A percentile compares a stretch with the other conserved stretches of the same genome.
Evolutionary conservation across 1,140 invertebrate genomes (phyloP).

Genomic region (Eumeta japonica): DNA sequence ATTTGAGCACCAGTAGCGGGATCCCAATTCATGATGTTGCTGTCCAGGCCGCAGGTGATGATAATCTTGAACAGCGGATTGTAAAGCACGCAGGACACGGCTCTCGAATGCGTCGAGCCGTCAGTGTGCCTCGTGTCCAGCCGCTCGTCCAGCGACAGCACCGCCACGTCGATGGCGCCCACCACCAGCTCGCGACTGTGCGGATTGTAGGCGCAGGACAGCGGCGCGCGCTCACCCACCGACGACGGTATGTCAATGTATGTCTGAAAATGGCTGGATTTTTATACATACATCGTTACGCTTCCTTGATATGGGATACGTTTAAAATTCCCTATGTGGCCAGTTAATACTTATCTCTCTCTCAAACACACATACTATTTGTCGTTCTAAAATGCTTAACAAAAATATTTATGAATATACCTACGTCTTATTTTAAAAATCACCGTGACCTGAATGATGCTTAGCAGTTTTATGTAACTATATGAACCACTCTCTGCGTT

Average conservation of each 20-base stretch:
- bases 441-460: no score
- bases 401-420: no score
- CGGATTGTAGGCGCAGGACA: slow-evolving; percentile 64
- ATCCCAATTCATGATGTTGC: slow-evolving; percentile 73
- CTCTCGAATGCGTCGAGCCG: slow-evolving; percentile 65
- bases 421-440: no score
- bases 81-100: slow-evolving; percentile 65
- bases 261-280: slow-evolving; percentile 54
- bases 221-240: slow-evolving; percentile 59
- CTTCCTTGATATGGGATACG: no score
- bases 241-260: slow-evolving; percentile 62
- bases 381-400: no score
- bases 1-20: slow-evolving; percentile 56
- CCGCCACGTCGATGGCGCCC: slow-evolving; percentile 60
- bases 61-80: slow-evolving; percentile 69
- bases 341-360: no score
- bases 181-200: slow-evolving; percentile 64
- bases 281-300: slow-evolving; percentile 4
- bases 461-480: no score
- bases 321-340: no score
- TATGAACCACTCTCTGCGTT: no score
- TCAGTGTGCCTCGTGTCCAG: slow-evolving; percentile 65
- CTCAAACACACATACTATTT: no score
- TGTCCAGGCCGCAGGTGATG: slow-evolving; percentile 68
- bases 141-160: slow-evolving; percentile 61